These are phyloP conservation scores for Sesamia inferens DNA, from an alignment of 2,888 invertebrate genomes.

Conservation along the genomic window DNA sequence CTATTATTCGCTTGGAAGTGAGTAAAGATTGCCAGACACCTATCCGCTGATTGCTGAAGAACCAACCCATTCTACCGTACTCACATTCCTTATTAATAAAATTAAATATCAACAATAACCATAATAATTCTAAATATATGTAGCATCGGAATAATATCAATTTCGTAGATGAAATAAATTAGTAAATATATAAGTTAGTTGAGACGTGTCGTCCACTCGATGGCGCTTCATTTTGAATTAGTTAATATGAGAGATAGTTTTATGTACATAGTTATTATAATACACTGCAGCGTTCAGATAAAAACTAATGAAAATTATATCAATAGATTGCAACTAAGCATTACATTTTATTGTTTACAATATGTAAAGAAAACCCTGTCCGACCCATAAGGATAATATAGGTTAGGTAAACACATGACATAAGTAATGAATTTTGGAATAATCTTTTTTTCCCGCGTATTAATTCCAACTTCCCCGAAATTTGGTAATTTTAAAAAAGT, in stretches of 20 bases:
- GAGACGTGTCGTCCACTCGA: slow-evolving; percentile 27
- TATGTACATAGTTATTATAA: slow-evolving; percentile 11
- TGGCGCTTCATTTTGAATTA: slow-evolving; percentile 26
- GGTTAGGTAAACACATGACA: too few species aligned
- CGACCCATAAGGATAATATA: too few species aligned
- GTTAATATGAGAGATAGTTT: slow-evolving; percentile 14
- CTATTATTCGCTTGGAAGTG: slow-evolving; percentile 1
- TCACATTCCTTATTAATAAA: slow-evolving; percentile 4
- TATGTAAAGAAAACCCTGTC: too few species aligned
- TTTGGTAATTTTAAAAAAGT: too few species aligned
- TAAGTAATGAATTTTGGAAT: too few species aligned
- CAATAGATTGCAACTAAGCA: slow-evolving; percentile 3
- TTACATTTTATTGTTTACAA: too few species aligned
- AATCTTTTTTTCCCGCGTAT: too few species aligned
- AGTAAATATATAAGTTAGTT: slow-evolving; percentile 20
- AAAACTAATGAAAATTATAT: not conserved
- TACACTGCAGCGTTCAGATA: slow-evolving; percentile 15
- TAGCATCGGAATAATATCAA: slow-evolving; percentile 51
- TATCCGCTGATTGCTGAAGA: not conserved
- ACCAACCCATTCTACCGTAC: not conserved
- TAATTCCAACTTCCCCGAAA: too few species aligned
- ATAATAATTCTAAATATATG: slow-evolving; percentile 24
- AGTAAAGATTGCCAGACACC: slow-evolving; percentile 15
- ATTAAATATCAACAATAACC: slow-evolving; percentile 19
- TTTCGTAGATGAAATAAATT: slow-evolving; percentile 40